Evolutionary conservation across 53 echinoderm and acorn worm genomes (phyloP).

Genomic region (Actinopyga echinites): DNA sequence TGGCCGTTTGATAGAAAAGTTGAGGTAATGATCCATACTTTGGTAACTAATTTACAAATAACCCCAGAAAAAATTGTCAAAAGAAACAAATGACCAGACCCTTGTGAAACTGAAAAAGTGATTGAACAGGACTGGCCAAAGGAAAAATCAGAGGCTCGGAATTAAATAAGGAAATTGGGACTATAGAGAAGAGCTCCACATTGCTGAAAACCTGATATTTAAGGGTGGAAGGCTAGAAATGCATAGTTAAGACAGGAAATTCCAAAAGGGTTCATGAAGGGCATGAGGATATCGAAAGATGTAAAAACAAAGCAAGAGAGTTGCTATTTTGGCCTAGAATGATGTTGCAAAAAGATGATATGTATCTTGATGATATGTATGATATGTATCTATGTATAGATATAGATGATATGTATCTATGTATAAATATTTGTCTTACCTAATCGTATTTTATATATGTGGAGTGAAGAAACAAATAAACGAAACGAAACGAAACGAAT

Average conservation of each 20-base stretch:
- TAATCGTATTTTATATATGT: too few species aligned
- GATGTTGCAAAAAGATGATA: too few species aligned
- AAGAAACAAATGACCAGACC: constrained; percentile 43
- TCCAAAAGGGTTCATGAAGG: constrained; percentile 42
- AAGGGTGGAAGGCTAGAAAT: constrained; percentile 48
- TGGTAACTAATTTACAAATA: constrained; percentile 26
- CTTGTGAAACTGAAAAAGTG: too few species aligned
- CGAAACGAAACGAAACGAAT: too few species aligned
- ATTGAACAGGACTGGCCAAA: constrained; percentile 1
- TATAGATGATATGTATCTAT: too few species aligned
- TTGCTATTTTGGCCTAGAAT: constrained; percentile 53
- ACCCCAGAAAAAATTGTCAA: neutral
- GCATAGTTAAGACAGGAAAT: constrained; percentile 26
- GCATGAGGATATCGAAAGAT: constrained; percentile 31
- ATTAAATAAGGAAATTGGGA: constrained; percentile 11
- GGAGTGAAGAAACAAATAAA: too few species aligned
- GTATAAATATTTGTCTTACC: too few species aligned
- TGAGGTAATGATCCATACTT: constrained; percentile 13
- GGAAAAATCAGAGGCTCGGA: too few species aligned
- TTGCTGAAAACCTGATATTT: constrained; percentile 34
- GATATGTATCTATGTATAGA: too few species aligned
- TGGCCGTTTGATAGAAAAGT: constrained; percentile 4
- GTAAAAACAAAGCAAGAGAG: too few species aligned
- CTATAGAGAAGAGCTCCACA: too few species aligned
- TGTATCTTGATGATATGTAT: too few species aligned